Conservation (phyloP, 2,797 vertebrate genomes). For the Ambastaia sidthimunki region DNA sequence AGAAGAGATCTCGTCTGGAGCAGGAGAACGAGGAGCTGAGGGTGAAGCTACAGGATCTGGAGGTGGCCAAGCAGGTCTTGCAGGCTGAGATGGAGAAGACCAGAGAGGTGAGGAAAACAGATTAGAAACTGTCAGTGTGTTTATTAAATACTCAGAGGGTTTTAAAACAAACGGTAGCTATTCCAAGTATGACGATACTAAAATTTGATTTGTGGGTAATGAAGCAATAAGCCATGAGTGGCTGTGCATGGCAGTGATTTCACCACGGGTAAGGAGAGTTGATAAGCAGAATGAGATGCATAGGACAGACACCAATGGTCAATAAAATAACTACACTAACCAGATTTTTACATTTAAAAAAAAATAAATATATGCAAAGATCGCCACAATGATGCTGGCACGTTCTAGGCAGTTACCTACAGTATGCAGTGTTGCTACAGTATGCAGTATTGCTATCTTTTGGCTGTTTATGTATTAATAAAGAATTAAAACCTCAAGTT, state of each 20-base stretch:
- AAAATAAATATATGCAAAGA: too few species aligned
- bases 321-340: background rate
- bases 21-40: conserved; percentile 94
- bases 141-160: background rate
- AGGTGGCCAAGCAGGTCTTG: conserved; percentile 95
- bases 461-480: too few species aligned
- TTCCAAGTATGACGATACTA: background rate
- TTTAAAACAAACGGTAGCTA: background rate
- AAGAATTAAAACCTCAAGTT: too few species aligned
- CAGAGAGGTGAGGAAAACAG: conserved; percentile 79
- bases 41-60: conserved; percentile 89
- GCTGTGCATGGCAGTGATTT: background rate
- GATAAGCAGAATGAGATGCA: background rate
- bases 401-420: too few species aligned
- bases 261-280: background rate
- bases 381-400: too few species aligned
- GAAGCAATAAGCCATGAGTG: background rate
- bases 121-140: background rate
- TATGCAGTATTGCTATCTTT: too few species aligned
- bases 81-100: conserved; percentile 95
- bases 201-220: background rate
- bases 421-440: too few species aligned
- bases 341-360: too few species aligned
- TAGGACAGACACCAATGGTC: background rate
- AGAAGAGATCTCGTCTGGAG: conserved; percentile 89